phyloP scores from a whole-genome alignment of 1,140 invertebrate genomes.

The Sitobion miscanthi region DNA sequence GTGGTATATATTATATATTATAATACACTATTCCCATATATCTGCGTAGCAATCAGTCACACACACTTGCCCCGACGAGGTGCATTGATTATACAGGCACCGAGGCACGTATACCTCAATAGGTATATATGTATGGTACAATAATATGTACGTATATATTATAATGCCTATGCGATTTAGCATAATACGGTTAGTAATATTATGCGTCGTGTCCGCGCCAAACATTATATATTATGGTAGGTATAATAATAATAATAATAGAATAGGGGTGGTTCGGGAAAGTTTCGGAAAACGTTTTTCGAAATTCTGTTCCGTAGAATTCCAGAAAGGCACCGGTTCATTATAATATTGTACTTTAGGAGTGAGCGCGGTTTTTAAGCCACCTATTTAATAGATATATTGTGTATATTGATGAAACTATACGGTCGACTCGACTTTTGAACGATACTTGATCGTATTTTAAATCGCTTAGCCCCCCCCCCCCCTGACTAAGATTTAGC shows the following conservation, averaged over 20 bases:
- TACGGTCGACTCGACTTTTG: too few relatives aligned
- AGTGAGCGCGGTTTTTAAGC: too few relatives aligned
- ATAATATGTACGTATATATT: not conserved
- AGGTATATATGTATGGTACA: not conserved
- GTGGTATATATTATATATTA: conserved; percentile 5
- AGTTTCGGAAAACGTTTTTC: not conserved
- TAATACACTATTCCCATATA: not conserved
- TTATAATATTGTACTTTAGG: too few relatives aligned
- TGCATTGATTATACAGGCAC: not conserved
- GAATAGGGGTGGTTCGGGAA: not conserved
- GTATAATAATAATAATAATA: not conserved
- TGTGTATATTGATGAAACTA: too few relatives aligned
- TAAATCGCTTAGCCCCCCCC: too few relatives aligned
- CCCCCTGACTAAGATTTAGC: too few relatives aligned
- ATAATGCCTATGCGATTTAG: not conserved
- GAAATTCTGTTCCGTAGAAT: not conserved
- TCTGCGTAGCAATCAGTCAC: not conserved
- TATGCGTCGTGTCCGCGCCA: not conserved
- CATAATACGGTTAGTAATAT: not conserved
- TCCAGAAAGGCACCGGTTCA: not conserved
- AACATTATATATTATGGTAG: not conserved
- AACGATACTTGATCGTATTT: too few relatives aligned
- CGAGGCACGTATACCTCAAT: not conserved
- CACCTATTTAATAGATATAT: too few relatives aligned
- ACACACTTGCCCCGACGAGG: not conserved